Evolutionary conservation across 2,113 vertebrate genomes (phyloP).

Genomic region (Myiopsitta monachus): DNA sequence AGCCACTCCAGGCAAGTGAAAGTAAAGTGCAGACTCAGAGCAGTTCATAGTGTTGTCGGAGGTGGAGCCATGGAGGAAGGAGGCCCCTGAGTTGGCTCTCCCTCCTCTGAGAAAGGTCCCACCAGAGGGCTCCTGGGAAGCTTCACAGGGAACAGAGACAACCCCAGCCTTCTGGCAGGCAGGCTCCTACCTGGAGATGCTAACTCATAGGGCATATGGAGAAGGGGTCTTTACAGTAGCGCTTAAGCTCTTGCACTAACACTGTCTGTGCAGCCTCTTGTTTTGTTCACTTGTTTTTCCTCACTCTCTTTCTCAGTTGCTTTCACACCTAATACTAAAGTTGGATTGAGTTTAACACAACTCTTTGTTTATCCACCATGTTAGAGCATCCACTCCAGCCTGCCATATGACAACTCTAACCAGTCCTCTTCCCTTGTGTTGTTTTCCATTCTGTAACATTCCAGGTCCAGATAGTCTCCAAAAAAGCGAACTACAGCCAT

Average conservation of each 20-base stretch:
- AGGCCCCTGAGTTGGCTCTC: background rate
- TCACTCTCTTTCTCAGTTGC: background rate
- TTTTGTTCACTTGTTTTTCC: background rate
- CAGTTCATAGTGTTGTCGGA: rapidly evolving
- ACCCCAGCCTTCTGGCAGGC: background rate
- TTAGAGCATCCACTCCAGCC: background rate
- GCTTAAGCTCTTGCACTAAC: constrained; percentile 68
- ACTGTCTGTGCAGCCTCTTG: constrained; percentile 18
- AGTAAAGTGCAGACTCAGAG: background rate
- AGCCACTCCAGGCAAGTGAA: background rate
- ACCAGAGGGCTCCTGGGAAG: background rate
- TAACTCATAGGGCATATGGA: rapidly evolving
- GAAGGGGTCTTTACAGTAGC: background rate
- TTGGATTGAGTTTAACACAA: background rate
- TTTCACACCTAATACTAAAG: background rate
- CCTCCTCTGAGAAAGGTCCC: background rate
- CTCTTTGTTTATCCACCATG: background rate
- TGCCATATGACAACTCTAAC: constrained; percentile 66
- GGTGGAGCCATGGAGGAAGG: background rate
- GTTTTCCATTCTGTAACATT: constrained; percentile 80
- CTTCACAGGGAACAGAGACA: rapidly evolving
- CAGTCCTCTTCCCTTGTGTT: constrained; percentile 75
- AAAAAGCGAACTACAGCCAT: constrained; percentile 99
- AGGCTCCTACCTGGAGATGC: background rate
- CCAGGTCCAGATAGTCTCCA: constrained; percentile 99